Evolutionary conservation across 37 sponge, comb jelly and placozoan genomes (phyloP), one percentile per base, ranked within the genome.

Genomic region (Tethya wilhelma): DNA sequence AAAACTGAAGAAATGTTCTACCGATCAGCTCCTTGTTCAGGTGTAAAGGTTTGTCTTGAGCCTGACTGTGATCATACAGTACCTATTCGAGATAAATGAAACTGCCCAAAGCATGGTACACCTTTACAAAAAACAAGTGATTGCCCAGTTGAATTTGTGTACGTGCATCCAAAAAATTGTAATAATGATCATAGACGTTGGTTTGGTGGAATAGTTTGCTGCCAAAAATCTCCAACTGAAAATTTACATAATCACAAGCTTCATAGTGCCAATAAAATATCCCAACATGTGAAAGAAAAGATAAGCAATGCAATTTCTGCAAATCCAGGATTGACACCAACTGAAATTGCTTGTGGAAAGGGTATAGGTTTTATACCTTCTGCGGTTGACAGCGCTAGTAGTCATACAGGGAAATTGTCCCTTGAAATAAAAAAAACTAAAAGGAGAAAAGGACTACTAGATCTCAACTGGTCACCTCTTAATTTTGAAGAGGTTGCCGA

Each of bases 401-500:
- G 44, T 42, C 77, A 76, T 38, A 38, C 2, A 22, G 77, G 77
- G 20, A 76, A 76, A 36, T 43, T 76, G 3, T 63, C 77, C 22
- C 77, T 60, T 25, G 64, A 63, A 26, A 31, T 76, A 44, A 76
- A 32, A 32, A 59, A 60, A n/a, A 39, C 43, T 26, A 76, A 76
- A 32, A 11, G 25, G 34, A 76, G n/a, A 41, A 76, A 76, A n/a
- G 64, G 77, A 29, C 64, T 59, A 17, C 31, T 62, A 17, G 64
- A 76, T 4, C 59, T 38, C 26, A 30, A 60, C 23, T 76, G 64
- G 77, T 37, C 42, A 4, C 64, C 64, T 36, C 36, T 62, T 17
- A 41, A 76, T n/a, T 76, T 76, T 60, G 77, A 76, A 76, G 64
- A 60, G 30, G 62, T 76, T 7, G 77, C 77, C 37, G 77, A 76